Percentiles rank a stretch among this genome's conserved stretches.
These are phyloP conservation scores for Hoplostethus mediterraneus DNA, from an alignment of 2,797 vertebrate species.

Conservation along the genomic window DNA sequence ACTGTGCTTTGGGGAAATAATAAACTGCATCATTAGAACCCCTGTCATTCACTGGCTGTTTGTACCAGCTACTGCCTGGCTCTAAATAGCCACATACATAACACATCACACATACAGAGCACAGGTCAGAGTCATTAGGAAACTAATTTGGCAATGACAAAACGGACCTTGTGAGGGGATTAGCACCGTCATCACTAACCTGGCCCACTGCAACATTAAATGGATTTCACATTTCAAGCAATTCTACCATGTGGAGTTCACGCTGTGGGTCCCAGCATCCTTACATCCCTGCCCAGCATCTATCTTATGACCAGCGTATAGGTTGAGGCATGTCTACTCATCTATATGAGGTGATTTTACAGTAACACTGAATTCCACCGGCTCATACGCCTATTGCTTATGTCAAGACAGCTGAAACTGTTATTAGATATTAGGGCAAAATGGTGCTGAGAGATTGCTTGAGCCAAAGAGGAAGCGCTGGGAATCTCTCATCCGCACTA, in stretches of 20 bases:
- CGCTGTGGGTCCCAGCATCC: background rate
- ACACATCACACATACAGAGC: slow-evolving; percentile 45
- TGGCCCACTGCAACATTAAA: slow-evolving; percentile 40
- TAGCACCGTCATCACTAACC: slow-evolving; percentile 47
- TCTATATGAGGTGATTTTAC: too few relatives aligned
- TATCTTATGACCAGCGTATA: background rate
- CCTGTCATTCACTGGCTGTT: slow-evolving; percentile 80
- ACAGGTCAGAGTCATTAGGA: slow-evolving; percentile 70
- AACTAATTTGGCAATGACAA: slow-evolving; percentile 64
- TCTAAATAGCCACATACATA: slow-evolving; percentile 60
- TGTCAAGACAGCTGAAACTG: background rate
- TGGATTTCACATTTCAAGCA: slow-evolving; percentile 37
- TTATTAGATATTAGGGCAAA: too few relatives aligned
- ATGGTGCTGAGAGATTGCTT: background rate
- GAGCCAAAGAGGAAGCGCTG: too few relatives aligned
- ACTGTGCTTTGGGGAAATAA: slow-evolving; percentile 79
- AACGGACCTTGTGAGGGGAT: slow-evolving; percentile 49
- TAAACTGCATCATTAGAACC: slow-evolving; percentile 85
- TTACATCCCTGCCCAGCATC: background rate
- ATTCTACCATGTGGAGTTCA: background rate
- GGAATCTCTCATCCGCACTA: slow-evolving; percentile 25
- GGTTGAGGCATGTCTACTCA: too few relatives aligned
- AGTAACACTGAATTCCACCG: background rate
- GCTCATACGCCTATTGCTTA: slow-evolving; percentile 34
- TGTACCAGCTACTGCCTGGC: slow-evolving; percentile 56